Conservation (phyloP, 2,888 invertebrate genomes). For the Emmelina monodactyla region DNA sequence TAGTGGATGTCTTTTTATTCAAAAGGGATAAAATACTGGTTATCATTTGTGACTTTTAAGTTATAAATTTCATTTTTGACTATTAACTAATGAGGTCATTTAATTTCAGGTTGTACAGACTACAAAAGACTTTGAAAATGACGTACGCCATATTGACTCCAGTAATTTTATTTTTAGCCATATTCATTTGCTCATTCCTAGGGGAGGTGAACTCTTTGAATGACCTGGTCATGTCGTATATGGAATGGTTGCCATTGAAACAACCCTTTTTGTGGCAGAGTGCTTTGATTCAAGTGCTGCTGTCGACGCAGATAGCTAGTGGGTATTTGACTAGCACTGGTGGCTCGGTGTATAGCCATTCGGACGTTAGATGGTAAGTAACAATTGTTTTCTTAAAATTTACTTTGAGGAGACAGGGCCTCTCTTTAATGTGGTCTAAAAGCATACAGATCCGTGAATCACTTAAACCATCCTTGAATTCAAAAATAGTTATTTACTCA, state of each 20-base stretch:
- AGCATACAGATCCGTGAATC: too few species aligned
- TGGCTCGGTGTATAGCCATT: conserved; percentile 69
- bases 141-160: conserved; percentile 42
- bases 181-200: conserved; percentile 42
- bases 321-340: conserved; percentile 71
- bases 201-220: conserved; percentile 31
- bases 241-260: conserved; percentile 40
- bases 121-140: conserved; percentile 55
- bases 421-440: too few species aligned
- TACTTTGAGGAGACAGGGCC: too few species aligned
- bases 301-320: conserved; percentile 70
- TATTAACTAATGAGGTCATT: neutral
- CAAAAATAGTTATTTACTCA: too few species aligned
- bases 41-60: too few species aligned
- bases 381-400: too few species aligned
- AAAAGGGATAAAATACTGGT: too few species aligned
- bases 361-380: conserved; percentile 71
- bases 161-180: conserved; percentile 34
- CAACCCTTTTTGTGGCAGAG: conserved; percentile 68
- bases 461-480: too few species aligned
- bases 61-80: too few species aligned
- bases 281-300: conserved; percentile 68
- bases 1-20: too few species aligned
- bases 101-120: conserved; percentile 47
- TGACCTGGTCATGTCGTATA: conserved; percentile 42